Evolutionary conservation across 2,797 vertebrate genomes (phyloP).

Genomic region (Argya squamiceps): DNA sequence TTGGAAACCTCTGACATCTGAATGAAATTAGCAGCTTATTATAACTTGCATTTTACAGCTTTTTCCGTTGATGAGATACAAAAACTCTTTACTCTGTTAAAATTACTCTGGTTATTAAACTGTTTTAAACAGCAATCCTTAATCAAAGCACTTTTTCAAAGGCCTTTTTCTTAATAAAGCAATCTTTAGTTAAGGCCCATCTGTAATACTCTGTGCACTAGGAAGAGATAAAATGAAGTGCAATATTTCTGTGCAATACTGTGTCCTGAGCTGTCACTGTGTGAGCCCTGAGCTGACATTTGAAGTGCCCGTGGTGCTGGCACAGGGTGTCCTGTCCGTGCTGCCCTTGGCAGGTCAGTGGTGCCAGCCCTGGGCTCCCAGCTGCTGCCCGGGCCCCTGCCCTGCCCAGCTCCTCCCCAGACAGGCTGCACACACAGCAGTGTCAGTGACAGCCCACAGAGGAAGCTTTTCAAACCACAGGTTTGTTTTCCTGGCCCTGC

Average conservation of each 20-base stretch:
- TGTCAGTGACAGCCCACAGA: not conserved
- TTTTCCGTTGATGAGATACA: not conserved
- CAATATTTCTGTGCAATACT: not conserved
- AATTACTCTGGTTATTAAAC: not conserved
- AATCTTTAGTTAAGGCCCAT: not conserved
- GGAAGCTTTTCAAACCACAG: not conserved
- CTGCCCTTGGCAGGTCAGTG: not conserved
- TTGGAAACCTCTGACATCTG: not conserved
- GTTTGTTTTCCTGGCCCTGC: slow-evolving; percentile 15
- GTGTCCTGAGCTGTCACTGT: not conserved
- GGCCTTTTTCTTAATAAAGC: not conserved
- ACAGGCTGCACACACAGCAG: not conserved
- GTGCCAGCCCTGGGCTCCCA: rapidly evolving
- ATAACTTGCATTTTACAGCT: not conserved
- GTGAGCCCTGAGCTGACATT: not conserved
- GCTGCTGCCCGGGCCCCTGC: not conserved
- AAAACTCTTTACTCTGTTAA: not conserved
- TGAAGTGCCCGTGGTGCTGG: rapidly evolving
- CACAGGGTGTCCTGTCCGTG: rapidly evolving
- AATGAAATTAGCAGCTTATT: not conserved
- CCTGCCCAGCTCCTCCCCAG: not conserved
- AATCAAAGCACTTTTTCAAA: not conserved
- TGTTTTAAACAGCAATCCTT: not conserved
- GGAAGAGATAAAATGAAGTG: not conserved
- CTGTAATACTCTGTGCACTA: not conserved